These are phyloP conservation scores for Leptoclinus maculatus DNA, from an alignment of 2,797 vertebrate species.

Conservation along the genomic window DNA sequence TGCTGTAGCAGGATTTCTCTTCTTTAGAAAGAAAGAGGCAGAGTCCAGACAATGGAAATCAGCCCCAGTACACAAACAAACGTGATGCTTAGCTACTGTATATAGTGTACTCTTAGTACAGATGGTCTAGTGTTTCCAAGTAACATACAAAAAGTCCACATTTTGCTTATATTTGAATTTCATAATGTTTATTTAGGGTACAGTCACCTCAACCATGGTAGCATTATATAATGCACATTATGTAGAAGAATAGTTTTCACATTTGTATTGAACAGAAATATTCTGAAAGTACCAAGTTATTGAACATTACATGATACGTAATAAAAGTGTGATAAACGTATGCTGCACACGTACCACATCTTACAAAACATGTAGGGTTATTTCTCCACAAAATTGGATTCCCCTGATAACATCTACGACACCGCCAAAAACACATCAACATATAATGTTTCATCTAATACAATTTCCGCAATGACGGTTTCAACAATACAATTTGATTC, in stretches of 20 bases:
- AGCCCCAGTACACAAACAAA: not conserved
- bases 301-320: conserved; percentile 25
- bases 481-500: conserved; percentile 14
- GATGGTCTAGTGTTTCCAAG: not conserved
- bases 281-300: not conserved
- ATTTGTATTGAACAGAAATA: conserved; percentile 46
- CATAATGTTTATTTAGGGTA: not conserved
- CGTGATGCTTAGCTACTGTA: not conserved
- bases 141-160: not conserved
- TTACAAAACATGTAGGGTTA: not conserved
- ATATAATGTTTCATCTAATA: not conserved
- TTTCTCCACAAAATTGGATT: not conserved
- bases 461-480: not conserved
- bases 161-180: not conserved
- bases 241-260: conserved; percentile 6
- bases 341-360: not conserved
- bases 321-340: not conserved
- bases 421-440: not conserved
- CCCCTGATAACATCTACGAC: not conserved
- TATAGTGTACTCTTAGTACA: not conserved
- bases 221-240: conserved; percentile 8
- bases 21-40: not conserved
- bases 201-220: not conserved
- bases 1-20: not conserved
- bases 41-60: not conserved